Evolutionary conservation across 2,888 invertebrate genomes (phyloP), one percentile per base, ranked within the genome.

Genomic region (Andrena praecox): DNA sequence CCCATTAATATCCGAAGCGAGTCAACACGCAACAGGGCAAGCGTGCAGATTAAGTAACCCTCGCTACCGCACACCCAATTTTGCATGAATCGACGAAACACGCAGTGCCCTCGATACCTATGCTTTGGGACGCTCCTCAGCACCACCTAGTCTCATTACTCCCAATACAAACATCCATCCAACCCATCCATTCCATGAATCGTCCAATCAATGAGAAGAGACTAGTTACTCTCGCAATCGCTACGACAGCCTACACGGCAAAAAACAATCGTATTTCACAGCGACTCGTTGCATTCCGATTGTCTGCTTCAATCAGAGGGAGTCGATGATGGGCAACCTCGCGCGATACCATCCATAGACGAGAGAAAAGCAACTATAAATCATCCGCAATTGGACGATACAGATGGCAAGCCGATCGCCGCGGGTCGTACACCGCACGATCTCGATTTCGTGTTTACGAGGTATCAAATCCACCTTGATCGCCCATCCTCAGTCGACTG

Each of bases 371-470:
- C 31, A 12, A 16, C 31, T 5, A 8, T 66, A 74, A 69, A 73
- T 80, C 81, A 74, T 60, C 20, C 7, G 59, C 63, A 66, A 74
- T 66, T 59, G 69, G 66, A 73, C n/a, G 52, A 33, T 4, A 33
- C 50, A n/a, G 56, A 27, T 52, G 16, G 62, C 20, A 20, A n/a
- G 12, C 12, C 0, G 12, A 42, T 42, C 42, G 12, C 42, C 42
- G 10, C 42, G 60, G n/a, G 12, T 31, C 35, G 33, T 7, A 12
- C n/a, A 20, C 50, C 60, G 24, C 8, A 20, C 35, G 50, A 56
- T 66, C 64, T 59, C 54, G 54, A 68, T 69, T 50, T 50, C 33
- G 16, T 35, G 72, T 77, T 81, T 73, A 80, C 64, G 69, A 64
- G 12, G 27, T 27, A 54, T 72, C 60, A 71, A 70, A 54, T 27